Evolutionary conservation across 2,113 vertebrate species (phyloP).

Genomic region (Microtus oregoni): DNA sequence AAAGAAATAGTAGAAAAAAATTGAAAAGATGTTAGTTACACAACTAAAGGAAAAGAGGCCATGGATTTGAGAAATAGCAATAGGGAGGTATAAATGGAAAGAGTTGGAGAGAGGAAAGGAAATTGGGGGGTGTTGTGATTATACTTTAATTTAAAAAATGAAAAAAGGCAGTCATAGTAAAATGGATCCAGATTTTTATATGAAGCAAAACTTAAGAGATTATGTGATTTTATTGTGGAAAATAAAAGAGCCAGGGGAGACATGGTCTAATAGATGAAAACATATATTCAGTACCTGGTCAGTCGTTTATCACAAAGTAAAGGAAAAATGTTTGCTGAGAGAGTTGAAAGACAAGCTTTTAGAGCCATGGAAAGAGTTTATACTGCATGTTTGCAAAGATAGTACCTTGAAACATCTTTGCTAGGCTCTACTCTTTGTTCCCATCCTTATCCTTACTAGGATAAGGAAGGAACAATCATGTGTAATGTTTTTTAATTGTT

Average conservation of each 20-base stretch:
- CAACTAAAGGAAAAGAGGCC: neutral
- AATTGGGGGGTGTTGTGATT: neutral
- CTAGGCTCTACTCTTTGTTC: neutral
- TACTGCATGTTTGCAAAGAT: neutral
- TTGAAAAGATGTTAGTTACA: neutral
- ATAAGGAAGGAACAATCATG: no score
- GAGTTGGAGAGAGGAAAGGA: neutral
- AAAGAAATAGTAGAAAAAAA: constrained; percentile 36
- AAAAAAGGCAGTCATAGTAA: neutral
- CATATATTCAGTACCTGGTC: neutral
- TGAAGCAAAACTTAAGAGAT: constrained; percentile 10
- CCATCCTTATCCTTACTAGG: neutral
- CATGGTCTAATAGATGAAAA: neutral
- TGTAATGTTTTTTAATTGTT: neutral
- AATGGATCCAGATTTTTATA: neutral
- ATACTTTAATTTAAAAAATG: neutral
- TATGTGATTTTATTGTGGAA: constrained; percentile 7
- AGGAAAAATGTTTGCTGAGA: neutral
- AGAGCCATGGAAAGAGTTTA: neutral
- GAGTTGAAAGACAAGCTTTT: neutral
- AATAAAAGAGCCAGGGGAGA: neutral
- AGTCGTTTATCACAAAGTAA: neutral
- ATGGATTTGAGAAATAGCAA: neutral
- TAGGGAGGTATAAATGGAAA: neutral
- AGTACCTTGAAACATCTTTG: neutral